Percentiles rank a stretch among this genome's conserved stretches.
phyloP scores from a whole-genome alignment of 2,797 vertebrate genomes.

The Cynopterus sphinx region DNA sequence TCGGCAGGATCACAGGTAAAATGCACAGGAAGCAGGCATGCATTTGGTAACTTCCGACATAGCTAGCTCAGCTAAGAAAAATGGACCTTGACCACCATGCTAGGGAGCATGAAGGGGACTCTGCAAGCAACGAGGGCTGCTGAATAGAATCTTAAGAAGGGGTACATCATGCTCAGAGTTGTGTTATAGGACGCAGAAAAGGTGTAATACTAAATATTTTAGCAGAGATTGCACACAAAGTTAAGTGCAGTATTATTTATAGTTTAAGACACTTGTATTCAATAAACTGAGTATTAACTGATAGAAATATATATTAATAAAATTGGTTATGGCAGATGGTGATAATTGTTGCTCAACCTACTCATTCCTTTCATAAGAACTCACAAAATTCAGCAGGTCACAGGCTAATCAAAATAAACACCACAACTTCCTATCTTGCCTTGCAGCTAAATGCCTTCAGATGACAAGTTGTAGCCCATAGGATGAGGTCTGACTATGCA shows the following conservation, averaged over 20 bases:
- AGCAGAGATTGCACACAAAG: not conserved
- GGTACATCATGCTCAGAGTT: not conserved
- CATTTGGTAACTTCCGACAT: rapidly evolving
- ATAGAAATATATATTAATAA: not conserved
- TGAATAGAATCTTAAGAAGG: not conserved
- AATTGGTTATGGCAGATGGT: not conserved
- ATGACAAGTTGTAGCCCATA: not conserved
- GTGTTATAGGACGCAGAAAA: not conserved
- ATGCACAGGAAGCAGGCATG: not conserved
- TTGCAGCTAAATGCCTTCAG: not conserved
- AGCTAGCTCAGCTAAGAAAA: not conserved
- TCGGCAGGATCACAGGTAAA: not conserved
- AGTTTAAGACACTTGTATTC: not conserved
- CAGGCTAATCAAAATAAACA: not conserved
- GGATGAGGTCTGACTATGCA: not conserved
- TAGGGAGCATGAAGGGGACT: not conserved
- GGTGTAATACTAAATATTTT: not conserved
- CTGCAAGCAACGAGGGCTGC: not conserved
- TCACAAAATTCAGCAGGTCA: not conserved
- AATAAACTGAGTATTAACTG: not conserved
- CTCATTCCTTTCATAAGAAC: not conserved
- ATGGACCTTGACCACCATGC: not conserved
- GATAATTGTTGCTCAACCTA: not conserved
- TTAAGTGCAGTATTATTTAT: not conserved
- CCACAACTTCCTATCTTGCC: not conserved